phyloP scores from a whole-genome alignment of 1,140 invertebrate species.

The Lysiphlebus fabarum region DNA sequence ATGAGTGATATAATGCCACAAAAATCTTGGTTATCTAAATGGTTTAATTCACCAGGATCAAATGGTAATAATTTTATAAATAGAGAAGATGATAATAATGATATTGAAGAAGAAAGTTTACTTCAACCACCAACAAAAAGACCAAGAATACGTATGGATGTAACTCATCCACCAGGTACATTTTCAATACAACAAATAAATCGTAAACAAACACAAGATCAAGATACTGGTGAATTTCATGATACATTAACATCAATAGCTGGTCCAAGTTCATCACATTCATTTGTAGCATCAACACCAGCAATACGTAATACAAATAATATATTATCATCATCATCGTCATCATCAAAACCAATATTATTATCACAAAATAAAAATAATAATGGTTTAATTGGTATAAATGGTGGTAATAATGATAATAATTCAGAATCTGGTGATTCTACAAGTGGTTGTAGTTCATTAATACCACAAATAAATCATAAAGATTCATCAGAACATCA shows the following conservation, averaged over 20 bases:
- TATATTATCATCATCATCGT: constrained; percentile 16
- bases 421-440: constrained; percentile 57
- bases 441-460: constrained; percentile 56
- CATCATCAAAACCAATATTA: constrained; percentile 34
- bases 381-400: constrained; percentile 38
- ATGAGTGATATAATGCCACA: constrained; percentile 51
- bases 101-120: constrained; percentile 38
- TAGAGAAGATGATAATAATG: constrained; percentile 30
- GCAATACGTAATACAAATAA: constrained; percentile 25
- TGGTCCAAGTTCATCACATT: constrained; percentile 39
- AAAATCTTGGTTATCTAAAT: constrained; percentile 50
- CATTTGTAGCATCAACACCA: constrained; percentile 47
- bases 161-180: constrained; percentile 50
- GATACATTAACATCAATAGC: constrained; percentile 34
- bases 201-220: constrained; percentile 30
- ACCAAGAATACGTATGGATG: constrained; percentile 50
- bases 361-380: constrained; percentile 39
- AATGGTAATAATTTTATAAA: constrained; percentile 27
- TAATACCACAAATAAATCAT: constrained; percentile 53
- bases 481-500: constrained; percentile 38
- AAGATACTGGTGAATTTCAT: constrained; percentile 34
- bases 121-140: constrained; percentile 44
- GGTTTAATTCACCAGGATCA: constrained; percentile 48
- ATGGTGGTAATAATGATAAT: constrained; percentile 52
- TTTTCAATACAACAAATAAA: constrained; percentile 42